Conservation (phyloP, 2,797 vertebrate genomes). For the Crenuchus spilurus region DNA sequence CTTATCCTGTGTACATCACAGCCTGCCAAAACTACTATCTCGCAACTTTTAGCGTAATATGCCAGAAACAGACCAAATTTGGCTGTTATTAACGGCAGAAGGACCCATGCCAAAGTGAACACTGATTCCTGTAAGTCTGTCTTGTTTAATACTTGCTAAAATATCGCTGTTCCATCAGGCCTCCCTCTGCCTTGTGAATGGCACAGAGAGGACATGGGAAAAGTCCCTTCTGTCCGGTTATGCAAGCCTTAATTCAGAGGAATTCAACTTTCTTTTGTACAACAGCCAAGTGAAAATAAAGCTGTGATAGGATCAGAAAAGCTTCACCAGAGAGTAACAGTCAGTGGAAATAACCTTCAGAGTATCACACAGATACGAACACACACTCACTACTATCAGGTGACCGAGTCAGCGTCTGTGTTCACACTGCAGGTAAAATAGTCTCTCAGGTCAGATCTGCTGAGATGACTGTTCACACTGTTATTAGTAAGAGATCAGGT, state of each 20-base stretch:
- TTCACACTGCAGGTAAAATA: too few species aligned
- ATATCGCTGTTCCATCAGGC: neutral
- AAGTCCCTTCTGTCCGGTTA: slow-evolving; percentile 6
- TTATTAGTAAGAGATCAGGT: too few species aligned
- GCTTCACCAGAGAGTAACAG: neutral
- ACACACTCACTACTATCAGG: neutral
- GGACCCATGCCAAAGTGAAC: neutral
- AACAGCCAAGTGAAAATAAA: neutral
- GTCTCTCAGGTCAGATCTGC: too few species aligned
- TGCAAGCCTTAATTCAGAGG: slow-evolving; percentile 16
- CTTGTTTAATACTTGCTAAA: too few species aligned
- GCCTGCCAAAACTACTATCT: neutral
- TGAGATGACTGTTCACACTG: too few species aligned
- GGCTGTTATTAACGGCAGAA: neutral
- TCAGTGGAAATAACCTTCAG: neutral
- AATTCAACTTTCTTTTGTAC: slow-evolving; percentile 12
- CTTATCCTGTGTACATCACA: neutral
- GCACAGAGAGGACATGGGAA: slow-evolving; percentile 19
- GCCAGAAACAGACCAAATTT: neutral
- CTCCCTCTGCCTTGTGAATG: neutral
- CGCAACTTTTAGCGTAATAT: neutral
- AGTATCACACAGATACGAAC: neutral
- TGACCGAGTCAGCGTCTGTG: too few species aligned
- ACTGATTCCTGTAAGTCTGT: too few species aligned
- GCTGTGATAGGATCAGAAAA: neutral